Conservation (phyloP, 2,888 invertebrate genomes). For the Argyra leucocephala region DNA sequence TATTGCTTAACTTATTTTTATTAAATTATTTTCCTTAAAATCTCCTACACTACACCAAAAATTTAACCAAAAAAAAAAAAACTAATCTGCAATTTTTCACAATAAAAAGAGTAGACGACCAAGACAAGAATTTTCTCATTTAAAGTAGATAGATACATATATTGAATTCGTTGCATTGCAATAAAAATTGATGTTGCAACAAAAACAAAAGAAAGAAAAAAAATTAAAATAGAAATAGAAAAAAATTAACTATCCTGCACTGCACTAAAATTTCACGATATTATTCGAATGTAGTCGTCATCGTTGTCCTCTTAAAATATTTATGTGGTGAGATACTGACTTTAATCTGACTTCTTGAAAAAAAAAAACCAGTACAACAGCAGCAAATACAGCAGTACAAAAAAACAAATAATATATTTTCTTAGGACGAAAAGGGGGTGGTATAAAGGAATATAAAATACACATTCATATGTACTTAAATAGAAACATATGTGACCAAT, state of each 20-base stretch:
- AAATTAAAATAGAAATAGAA: too few relatives aligned
- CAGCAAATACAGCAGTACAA: too few relatives aligned
- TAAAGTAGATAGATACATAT: neutral
- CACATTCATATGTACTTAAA: too few relatives aligned
- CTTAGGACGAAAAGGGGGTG: too few relatives aligned
- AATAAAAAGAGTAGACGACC: neutral
- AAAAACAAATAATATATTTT: too few relatives aligned
- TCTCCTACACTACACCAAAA: neutral
- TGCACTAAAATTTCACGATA: too few relatives aligned
- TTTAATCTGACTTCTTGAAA: too few relatives aligned
- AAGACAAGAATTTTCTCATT: neutral
- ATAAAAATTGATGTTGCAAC: too few relatives aligned
- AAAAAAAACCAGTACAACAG: too few relatives aligned
- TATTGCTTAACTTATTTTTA: neutral
- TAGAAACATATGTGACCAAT: constrained; percentile 2
- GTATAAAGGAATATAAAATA: too few relatives aligned
- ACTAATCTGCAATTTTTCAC: neutral
- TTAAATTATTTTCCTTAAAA: neutral
- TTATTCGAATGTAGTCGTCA: too few relatives aligned
- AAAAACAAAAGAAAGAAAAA: neutral
- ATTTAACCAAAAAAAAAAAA: neutral
- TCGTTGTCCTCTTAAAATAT: neutral
- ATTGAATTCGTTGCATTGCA: too few relatives aligned
- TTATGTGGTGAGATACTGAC: neutral
- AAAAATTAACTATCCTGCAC: neutral